A percentile compares a stretch with the other conserved stretches of the same genome.
phyloP scores from a whole-genome alignment of 2,888 invertebrate species.

The Heliconius aoede region DNA sequence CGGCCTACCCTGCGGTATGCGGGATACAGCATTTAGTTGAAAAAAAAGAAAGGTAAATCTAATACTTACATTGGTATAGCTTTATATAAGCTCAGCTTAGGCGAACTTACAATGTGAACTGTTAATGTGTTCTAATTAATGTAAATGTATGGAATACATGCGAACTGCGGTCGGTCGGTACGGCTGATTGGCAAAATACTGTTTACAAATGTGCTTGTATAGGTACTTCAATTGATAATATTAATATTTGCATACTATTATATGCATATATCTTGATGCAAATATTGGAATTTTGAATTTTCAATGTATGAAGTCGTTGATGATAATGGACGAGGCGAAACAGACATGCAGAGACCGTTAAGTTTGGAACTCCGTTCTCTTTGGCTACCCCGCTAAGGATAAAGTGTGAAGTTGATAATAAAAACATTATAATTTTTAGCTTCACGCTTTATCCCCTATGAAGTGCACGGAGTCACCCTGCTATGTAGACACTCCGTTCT shows the following conservation, averaged over 20 bases:
- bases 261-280: neutral
- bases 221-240: neutral
- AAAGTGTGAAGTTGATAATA: no score
- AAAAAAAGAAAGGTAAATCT: neutral
- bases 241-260: neutral
- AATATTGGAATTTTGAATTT: no score
- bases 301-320: no score
- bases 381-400: no score
- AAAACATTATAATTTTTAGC: no score
- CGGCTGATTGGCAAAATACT: conserved; percentile 42
- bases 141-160: conserved; percentile 49
- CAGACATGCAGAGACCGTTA: no score
- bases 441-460: no score
- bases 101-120: neutral
- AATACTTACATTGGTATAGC: neutral
- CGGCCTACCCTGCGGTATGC: neutral
- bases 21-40: neutral
- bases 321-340: no score
- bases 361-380: no score
- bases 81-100: neutral
- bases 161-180: conserved; percentile 45
- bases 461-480: no score
- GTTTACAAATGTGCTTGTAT: conserved; percentile 31
- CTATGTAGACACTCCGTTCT: no score
- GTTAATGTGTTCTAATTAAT: conserved; percentile 49